phyloP scores from a whole-genome alignment of 1,140 invertebrate species.

The Drosophila grimshawi region DNA sequence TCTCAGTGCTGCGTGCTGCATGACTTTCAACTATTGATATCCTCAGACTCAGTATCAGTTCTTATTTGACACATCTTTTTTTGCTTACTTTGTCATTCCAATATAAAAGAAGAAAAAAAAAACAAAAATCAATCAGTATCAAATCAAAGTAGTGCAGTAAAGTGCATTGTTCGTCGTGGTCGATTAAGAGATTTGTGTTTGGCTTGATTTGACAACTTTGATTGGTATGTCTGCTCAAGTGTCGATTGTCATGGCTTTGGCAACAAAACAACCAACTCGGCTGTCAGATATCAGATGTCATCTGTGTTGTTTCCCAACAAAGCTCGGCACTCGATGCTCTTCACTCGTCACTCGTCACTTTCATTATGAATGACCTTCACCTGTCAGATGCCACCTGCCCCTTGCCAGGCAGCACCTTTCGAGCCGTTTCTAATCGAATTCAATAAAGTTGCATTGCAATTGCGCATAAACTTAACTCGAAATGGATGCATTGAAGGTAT shows the following conservation, averaged over 20 bases:
- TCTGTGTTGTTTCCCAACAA: background rate
- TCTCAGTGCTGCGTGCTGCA: too few species aligned
- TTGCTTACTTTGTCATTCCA: too few species aligned
- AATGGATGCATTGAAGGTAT: slow-evolving; percentile 49
- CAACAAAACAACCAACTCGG: background rate
- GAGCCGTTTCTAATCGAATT: slow-evolving; percentile 50
- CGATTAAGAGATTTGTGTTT: background rate
- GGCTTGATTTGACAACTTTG: slow-evolving; percentile 4
- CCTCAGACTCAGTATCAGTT: too few species aligned
- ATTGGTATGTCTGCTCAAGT: slow-evolving; percentile 5
- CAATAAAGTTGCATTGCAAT: slow-evolving; percentile 51
- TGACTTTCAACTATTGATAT: too few species aligned
- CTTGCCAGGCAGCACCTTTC: slow-evolving; percentile 14
- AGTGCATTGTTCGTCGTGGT: background rate
- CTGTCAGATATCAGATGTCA: slow-evolving; percentile 6
- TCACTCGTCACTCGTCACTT: slow-evolving; percentile 16
- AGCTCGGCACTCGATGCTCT: background rate
- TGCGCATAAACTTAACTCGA: slow-evolving; percentile 55
- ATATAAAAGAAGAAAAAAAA: too few species aligned
- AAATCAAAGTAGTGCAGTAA: background rate
- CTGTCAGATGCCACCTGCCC: slow-evolving; percentile 1
- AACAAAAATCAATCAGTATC: too few species aligned
- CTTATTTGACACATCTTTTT: too few species aligned
- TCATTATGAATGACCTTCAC: slow-evolving; percentile 42
- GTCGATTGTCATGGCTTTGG: slow-evolving; percentile 7